Evolutionary conservation across 2,888 invertebrate genomes (phyloP), one percentile per base, ranked within the genome.

Genomic region (Drosophila kuntzei): DNA sequence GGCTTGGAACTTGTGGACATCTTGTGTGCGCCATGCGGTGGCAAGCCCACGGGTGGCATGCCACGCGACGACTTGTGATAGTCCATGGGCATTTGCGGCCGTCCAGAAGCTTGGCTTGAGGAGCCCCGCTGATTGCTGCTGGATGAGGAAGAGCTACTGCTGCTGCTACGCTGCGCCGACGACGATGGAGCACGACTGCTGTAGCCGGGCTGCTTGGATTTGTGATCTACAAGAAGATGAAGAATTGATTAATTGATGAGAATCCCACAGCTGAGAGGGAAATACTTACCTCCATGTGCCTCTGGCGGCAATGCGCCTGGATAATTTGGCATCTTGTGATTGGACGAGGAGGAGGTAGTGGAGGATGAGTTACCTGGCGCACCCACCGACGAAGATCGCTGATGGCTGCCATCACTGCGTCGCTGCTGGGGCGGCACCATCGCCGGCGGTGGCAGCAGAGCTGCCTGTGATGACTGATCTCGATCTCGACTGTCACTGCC

Each of bases 61-160:
- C 78, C 67, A 22, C 91, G 89, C 25, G 92, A 80, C 20, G 91
- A 78, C 46, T 92, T 92, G 57, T 92, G 92, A 60, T 91, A 91
- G 69, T 90, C 91, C 46, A 89, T 83, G 5, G 89, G 82, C 76
- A 85, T 71, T 2, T 86, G 71, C 16, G 82, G 83, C 9, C 85
- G 79, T 9, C 80, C 74, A 9, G 76, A 60, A 44, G 76, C 69
- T 14, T 83, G 78, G 16, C 55, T 39, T 7, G 80, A 70, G 8
- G 86, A 79, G 25, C 63, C 67, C 18, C 75, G 71, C 39, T 80
- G 83, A 34, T 49, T 64, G 51, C 68, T 59, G 54, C 76, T 58
- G 9, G 82, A 29, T 16, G 87, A 66, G 27, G 80, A 66, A 20
- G 73, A 44, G 47, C 32, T 41, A 44, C 70, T 44, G 22, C 64